phyloP scores from a whole-genome alignment of 2,113 vertebrate species.

The Conger conger region DNA sequence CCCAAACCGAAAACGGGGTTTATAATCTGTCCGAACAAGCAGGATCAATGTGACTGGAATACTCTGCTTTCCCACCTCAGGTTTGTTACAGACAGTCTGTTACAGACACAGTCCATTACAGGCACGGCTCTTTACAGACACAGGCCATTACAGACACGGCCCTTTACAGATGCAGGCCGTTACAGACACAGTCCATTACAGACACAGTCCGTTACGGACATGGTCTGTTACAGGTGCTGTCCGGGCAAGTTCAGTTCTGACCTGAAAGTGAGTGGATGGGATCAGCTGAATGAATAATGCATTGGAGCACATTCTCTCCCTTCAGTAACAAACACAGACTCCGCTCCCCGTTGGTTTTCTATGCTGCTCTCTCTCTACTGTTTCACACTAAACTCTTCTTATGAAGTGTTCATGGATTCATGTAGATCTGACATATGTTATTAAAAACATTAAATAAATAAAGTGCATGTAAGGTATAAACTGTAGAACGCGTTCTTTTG shows the following conservation, averaged over 20 bases:
- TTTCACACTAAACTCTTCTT: constrained; percentile 25
- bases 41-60: no score
- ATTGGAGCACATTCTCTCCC: constrained; percentile 22
- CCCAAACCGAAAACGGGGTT: no score
- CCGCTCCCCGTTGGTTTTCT: not conserved
- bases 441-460: no score
- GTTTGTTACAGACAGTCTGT: constrained; percentile 24
- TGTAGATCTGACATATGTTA: not conserved
- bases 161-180: constrained; percentile 27
- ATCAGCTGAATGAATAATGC: constrained; percentile 33
- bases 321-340: constrained; percentile 25
- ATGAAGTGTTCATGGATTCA: not conserved
- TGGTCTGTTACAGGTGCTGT: constrained; percentile 24
- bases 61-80: not conserved
- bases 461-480: no score
- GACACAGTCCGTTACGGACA: not conserved
- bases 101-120: no score
- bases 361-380: constrained; percentile 22
- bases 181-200: no score
- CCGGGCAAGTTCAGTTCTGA: constrained; percentile 30
- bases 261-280: not conserved
- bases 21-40: not conserved
- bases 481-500: no score
- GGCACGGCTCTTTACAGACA: not conserved
- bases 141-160: no score